phyloP scores from a whole-genome alignment of 2,113 vertebrate genomes.

The Herpetotheres cachinnans region DNA sequence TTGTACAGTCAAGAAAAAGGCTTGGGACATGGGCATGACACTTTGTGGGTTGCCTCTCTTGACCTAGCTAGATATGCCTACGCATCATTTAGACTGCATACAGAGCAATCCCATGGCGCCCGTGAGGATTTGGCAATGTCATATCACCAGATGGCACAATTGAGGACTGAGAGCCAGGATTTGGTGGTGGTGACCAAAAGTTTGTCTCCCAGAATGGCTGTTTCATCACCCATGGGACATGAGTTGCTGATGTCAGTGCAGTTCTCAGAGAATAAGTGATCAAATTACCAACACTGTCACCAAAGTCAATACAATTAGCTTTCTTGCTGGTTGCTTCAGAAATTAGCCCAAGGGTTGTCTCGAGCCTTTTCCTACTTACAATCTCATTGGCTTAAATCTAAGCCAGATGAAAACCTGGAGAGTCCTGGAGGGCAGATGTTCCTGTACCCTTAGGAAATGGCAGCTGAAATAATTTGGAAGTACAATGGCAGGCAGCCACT shows the following conservation, averaged over 20 bases:
- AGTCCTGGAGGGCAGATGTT: not conserved
- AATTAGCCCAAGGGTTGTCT: slow-evolving; percentile 13
- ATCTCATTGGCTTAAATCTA: not conserved
- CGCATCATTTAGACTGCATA: not conserved
- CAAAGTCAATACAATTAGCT: not conserved
- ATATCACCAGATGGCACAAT: not conserved
- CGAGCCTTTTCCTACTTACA: not conserved
- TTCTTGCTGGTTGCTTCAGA: not conserved
- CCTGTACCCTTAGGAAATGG: not conserved
- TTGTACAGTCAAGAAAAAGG: not conserved
- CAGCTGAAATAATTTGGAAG: not conserved
- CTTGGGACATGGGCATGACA: not conserved
- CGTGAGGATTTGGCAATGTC: not conserved
- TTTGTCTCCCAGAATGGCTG: not conserved
- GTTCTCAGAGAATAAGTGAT: slow-evolving; percentile 1
- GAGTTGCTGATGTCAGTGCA: not conserved
- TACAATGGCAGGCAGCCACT: not conserved
- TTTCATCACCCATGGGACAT: not conserved
- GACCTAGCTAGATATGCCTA: not conserved
- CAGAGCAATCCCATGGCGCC: not conserved
- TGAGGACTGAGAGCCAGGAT: not conserved
- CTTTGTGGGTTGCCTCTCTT: not conserved
- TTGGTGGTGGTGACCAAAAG: not conserved
- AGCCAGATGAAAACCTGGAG: not conserved
- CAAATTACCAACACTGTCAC: not conserved